Conservation (phyloP, 1,140 invertebrate genomes). For the Aphelinus atriplicis region DNA sequence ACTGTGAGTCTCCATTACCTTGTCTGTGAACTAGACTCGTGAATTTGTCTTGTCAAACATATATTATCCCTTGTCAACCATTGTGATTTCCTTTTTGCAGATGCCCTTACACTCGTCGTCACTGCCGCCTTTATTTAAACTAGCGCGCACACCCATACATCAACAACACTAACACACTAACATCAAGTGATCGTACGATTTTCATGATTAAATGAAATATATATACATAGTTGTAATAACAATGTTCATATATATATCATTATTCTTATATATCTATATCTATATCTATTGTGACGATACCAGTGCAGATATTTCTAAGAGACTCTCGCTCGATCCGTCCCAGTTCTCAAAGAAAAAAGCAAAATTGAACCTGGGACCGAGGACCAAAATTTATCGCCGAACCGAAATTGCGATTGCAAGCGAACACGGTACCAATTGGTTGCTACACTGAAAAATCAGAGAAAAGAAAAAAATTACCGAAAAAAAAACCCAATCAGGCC, state of each 20-base stretch:
- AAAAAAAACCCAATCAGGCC: constrained; percentile 51
- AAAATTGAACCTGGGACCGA: neutral
- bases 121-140: too few relatives aligned
- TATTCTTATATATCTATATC: constrained; percentile 18
- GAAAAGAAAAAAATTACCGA: constrained; percentile 44
- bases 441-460: constrained; percentile 26
- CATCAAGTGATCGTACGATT: constrained; percentile 5
- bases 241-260: constrained; percentile 26
- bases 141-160: constrained; percentile 37
- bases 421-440: constrained; percentile 21
- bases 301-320: constrained; percentile 64
- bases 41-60: constrained; percentile 54
- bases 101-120: too few relatives aligned
- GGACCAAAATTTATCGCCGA: too few relatives aligned
- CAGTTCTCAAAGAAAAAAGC: constrained; percentile 40
- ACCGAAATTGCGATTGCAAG: neutral
- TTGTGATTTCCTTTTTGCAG: constrained; percentile 26
- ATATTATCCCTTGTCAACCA: constrained; percentile 42
- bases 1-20: constrained; percentile 61
- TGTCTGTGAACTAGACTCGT: constrained; percentile 60
- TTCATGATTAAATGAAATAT: constrained; percentile 17
- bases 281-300: constrained; percentile 30
- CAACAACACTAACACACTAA: constrained; percentile 43
- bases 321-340: constrained; percentile 43
- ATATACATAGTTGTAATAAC: constrained; percentile 25